A percentile compares a stretch with the other conserved stretches of the same genome.
Evolutionary conservation across 2,113 vertebrate genomes (phyloP).

Genomic region (Silurus meridionalis): DNA sequence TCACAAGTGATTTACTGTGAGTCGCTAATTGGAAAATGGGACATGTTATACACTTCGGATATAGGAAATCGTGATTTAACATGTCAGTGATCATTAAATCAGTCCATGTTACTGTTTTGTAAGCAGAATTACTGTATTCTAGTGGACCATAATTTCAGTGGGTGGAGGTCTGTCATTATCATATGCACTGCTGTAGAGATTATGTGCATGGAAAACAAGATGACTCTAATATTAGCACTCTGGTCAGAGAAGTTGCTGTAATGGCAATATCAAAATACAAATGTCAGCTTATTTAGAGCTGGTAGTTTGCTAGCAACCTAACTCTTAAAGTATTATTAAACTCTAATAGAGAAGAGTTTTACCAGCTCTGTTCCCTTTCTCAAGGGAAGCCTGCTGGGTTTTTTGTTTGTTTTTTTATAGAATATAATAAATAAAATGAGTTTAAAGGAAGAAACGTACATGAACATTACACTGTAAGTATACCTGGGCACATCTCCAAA

Average conservation of each 20-base stretch:
- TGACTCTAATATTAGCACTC: neutral
- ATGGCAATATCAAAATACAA: neutral
- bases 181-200: neutral
- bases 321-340: neutral
- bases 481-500: neutral
- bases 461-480: neutral
- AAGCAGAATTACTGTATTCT: neutral
- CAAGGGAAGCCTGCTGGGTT: too few species aligned
- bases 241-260: neutral
- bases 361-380: neutral
- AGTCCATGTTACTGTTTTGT: neutral
- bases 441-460: neutral
- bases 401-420: too few species aligned
- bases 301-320: neutral
- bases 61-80: neutral
- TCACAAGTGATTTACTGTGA: neutral
- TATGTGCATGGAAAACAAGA: neutral
- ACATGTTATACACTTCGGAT: neutral
- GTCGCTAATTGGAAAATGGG: neutral
- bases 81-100: neutral
- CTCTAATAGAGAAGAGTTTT: neutral
- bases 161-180: neutral
- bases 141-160: neutral
- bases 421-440: neutral
- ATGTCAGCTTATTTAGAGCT: neutral